These are phyloP conservation scores for Austrofundulus limnaeus DNA, from an alignment of 2,113 vertebrate genomes.

Conservation along the genomic window DNA sequence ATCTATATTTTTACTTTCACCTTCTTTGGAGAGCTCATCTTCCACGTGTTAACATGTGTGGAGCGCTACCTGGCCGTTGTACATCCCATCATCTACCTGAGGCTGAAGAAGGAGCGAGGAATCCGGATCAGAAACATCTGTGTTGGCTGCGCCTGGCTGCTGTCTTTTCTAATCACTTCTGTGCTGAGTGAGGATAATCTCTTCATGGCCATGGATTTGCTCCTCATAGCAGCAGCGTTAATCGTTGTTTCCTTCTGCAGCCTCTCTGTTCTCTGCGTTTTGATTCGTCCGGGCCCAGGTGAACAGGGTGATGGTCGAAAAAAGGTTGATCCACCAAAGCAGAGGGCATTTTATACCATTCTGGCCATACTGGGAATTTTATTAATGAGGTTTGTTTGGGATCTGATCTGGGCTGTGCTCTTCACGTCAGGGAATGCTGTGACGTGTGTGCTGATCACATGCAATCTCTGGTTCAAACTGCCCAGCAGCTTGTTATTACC, in stretches of 20 bases:
- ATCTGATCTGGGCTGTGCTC: neutral
- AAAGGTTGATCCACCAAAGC: neutral
- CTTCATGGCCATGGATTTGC: neutral
- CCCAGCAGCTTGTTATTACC: slow-evolving; percentile 7
- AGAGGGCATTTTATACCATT: neutral
- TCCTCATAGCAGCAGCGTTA: neutral
- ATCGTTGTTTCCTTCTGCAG: neutral
- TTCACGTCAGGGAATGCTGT: fast-evolving
- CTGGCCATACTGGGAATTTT: neutral
- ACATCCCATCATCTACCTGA: neutral
- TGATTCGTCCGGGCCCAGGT: neutral
- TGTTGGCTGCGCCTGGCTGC: neutral
- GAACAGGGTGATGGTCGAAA: neutral
- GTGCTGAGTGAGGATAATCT: fast-evolving
- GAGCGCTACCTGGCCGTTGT: slow-evolving; percentile 23
- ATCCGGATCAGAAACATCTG: slow-evolving; percentile 7
- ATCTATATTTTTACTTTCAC: neutral
- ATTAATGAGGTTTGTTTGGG: neutral
- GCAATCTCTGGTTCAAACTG: neutral
- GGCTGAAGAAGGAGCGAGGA: neutral
- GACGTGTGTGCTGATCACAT: neutral
- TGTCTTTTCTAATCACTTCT: neutral
- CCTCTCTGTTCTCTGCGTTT: neutral
- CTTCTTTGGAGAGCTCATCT: neutral
- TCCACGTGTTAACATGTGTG: slow-evolving; percentile 7